Evolutionary conservation across 2,888 invertebrate genomes (phyloP), one percentile per base, ranked within the genome.

Genomic region (Eremobia ochroleuca): DNA sequence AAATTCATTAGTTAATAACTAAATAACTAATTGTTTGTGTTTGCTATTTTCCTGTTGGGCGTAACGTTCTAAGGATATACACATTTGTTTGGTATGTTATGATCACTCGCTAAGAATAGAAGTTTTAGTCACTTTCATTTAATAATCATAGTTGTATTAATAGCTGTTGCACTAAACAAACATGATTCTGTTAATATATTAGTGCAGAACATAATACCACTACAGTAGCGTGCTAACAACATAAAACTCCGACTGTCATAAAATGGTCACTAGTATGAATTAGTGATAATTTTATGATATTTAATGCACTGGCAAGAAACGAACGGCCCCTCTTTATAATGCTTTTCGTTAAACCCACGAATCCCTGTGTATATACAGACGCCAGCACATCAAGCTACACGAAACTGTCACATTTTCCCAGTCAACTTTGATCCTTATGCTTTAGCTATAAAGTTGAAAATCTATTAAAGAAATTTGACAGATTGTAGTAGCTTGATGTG

Each of bases 11-110:
- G 79, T 52, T 64, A 69, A 64, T 65, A 55, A 46, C 64, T 64
- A 69, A 65, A 65, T 83, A 65, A 65, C 49, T 40, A 68, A 64
- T 52, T 34, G 58, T 79, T 58, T 79, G 25, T 58, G 49, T 40
- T 5, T n/a, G 28, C 15, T 13, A 62, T 73, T 66, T 82, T 82
- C 85, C 80, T 73, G 81, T 84, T 34, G 25, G 9, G 49, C 15
- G 40, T 52, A 31, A 25, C 18, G 0, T 70, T 67, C 66, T 58
- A 2, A 70, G 43, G 15, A 68, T 43, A 79, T 28, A 46, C 15
- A 69, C 2, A 40, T 28, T 69, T 43, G 31, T 43, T 65, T 15
- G 43, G 46, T 59, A 31, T 46, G 8, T 64, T 37, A 8, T 62
- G 37, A 34, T n/a, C 49, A 9, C 15, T 28, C 18, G 0, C 46